Percentiles rank a stretch among this genome's conserved stretches.
phyloP scores from a whole-genome alignment of 2,797 vertebrate genomes.

The Coracias cyanogaster region DNA sequence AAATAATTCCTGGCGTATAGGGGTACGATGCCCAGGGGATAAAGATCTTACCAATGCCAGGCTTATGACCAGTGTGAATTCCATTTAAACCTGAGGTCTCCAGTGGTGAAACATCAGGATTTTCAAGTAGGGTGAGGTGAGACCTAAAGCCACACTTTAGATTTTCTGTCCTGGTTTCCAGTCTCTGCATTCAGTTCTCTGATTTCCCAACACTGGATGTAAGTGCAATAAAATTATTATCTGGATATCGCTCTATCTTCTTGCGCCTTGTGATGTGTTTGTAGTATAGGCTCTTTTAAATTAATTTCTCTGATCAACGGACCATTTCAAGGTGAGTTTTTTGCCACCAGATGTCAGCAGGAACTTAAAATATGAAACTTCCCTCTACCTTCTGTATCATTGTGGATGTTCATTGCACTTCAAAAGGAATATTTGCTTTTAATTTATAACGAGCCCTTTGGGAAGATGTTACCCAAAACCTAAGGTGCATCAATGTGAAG shows the following conservation, averaged over 20 bases:
- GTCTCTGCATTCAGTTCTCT: not conserved
- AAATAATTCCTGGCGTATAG: not conserved
- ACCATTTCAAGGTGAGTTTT: not conserved
- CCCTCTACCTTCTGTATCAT: not conserved
- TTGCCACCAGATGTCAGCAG: conserved; percentile 22
- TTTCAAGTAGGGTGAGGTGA: not conserved
- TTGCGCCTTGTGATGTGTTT: not conserved
- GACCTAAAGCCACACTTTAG: not conserved
- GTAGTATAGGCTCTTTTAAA: not conserved
- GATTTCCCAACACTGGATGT: not conserved
- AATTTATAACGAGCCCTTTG: not conserved
- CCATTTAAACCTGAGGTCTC: not conserved
- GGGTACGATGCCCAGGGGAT: not conserved
- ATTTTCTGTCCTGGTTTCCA: not conserved
- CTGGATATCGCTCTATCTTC: not conserved
- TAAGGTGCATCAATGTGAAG: not conserved
- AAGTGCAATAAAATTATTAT: not conserved
- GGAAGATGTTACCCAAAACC: not conserved
- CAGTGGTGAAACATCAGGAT: not conserved
- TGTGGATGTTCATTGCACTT: not conserved
- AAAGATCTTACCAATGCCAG: not conserved
- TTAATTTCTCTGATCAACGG: not conserved
- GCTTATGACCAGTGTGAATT: not conserved
- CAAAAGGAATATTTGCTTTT: not conserved
- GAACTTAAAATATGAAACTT: not conserved